These are phyloP conservation scores for Phenganax marumi DNA, from an alignment of 92 coral and sea anemone species.

Conservation along the genomic window DNA sequence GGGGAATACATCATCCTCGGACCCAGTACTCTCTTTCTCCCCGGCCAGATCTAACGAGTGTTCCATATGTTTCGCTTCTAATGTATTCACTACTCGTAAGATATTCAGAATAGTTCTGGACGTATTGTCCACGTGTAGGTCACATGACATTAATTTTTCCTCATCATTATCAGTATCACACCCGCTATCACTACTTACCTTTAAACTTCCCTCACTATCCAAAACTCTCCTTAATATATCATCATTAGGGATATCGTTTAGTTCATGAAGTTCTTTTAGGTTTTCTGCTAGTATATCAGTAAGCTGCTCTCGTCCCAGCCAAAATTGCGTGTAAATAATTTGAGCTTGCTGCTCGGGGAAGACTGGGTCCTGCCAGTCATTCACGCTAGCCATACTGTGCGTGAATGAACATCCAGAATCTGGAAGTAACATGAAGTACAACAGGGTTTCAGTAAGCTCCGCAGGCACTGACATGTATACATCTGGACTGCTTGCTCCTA, in stretches of 20 bases:
- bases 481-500: no score
- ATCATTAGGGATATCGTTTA: constrained; percentile 35
- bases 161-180: constrained; percentile 42
- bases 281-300: constrained; percentile 59
- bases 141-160: constrained; percentile 3
- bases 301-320: constrained; percentile 75
- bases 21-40: background rate
- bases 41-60: background rate
- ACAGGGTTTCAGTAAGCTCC: background rate
- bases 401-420: constrained; percentile 69
- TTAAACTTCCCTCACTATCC: constrained; percentile 5
- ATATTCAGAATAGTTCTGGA: constrained; percentile 25
- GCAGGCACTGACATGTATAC: background rate
- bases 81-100: constrained; percentile 11
- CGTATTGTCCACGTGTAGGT: background rate
- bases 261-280: constrained; percentile 33
- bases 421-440: background rate
- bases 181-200: constrained; percentile 31
- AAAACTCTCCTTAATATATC: constrained; percentile 4
- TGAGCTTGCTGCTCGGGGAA: constrained; percentile 93
- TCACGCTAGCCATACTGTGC: constrained; percentile 75
- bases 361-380: constrained; percentile 98
- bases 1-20: constrained; percentile 33
- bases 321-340: constrained; percentile 81
- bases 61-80: constrained; percentile 24